Percentiles rank a stretch among this genome's conserved stretches.
Evolutionary conservation across 2,888 invertebrate species (phyloP).

Genomic region (Athalia circularis): DNA sequence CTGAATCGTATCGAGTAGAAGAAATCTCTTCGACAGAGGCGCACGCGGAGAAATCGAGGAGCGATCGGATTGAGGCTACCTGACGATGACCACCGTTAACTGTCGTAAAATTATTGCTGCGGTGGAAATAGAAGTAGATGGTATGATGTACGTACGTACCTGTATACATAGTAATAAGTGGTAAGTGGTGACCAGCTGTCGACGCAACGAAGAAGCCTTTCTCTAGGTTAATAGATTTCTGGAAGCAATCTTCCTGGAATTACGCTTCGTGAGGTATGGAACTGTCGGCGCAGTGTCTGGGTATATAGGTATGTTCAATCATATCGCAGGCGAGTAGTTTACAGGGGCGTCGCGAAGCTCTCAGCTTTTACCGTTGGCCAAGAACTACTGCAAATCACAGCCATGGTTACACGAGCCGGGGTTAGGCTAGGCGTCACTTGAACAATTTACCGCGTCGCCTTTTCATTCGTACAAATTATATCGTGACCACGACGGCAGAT

Average conservation of each 20-base stretch:
- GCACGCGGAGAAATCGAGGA: conserved; percentile 25
- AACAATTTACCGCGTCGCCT: too few relatives aligned
- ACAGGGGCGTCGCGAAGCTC: neutral
- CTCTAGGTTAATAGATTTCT: conserved; percentile 11
- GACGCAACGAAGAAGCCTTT: conserved; percentile 29
- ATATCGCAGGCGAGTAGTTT: too few relatives aligned
- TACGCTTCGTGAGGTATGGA: neutral
- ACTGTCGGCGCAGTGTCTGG: neutral
- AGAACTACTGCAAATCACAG: conserved; percentile 33
- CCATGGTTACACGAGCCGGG: conserved; percentile 16
- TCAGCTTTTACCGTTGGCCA: conserved; percentile 1
- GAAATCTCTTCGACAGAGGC: neutral
- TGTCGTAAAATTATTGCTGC: neutral
- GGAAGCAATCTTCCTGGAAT: conserved; percentile 21
- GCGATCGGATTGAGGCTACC: neutral
- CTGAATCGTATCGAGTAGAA: neutral
- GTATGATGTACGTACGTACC: neutral
- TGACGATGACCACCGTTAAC: neutral
- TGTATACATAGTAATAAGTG: neutral
- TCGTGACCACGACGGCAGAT: conserved; percentile 15
- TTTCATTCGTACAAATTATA: conserved; percentile 35
- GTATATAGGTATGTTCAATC: neutral
- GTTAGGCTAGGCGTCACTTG: conserved; percentile 18
- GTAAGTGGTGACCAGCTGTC: conserved; percentile 23
- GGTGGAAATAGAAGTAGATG: conserved; percentile 5